A percentile compares a stretch with the other conserved stretches of the same genome.
Evolutionary conservation across 2,113 vertebrate species (phyloP).

Genomic region (Perca flavescens): DNA sequence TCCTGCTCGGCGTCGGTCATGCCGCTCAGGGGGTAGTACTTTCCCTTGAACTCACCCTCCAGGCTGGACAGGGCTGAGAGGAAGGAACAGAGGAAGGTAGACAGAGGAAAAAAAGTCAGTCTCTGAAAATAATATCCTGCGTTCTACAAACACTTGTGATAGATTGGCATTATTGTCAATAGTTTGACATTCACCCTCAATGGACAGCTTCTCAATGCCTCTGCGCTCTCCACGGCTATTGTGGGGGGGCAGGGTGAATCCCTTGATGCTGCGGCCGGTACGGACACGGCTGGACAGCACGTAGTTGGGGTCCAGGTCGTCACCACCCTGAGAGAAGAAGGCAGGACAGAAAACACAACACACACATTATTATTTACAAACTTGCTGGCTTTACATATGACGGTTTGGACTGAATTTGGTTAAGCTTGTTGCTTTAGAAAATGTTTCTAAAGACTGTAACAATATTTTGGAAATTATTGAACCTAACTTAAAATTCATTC

Average conservation of each 20-base stretch:
- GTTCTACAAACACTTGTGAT: not conserved
- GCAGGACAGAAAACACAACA: not conserved
- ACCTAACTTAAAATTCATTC: too few species aligned
- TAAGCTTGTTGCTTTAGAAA: too few species aligned
- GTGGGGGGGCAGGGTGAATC: slow-evolving; percentile 92
- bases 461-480: not conserved
- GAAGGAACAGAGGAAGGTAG: not conserved
- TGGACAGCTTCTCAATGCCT: slow-evolving; percentile 88
- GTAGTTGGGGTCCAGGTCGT: slow-evolving; percentile 93
- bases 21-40: slow-evolving; percentile 92
- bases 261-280: slow-evolving; percentile 95
- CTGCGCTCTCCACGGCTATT: slow-evolving; percentile 95
- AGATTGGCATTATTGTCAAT: not conserved
- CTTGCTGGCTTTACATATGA: not conserved
- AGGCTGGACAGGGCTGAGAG: slow-evolving; percentile 89
- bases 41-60: slow-evolving; percentile 95
- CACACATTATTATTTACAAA: not conserved
- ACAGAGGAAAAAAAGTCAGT: not conserved
- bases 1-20: slow-evolving; percentile 94
- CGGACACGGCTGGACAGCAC: slow-evolving; percentile 93
- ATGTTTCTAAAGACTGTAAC: too few species aligned
- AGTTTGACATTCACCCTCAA: slow-evolving; percentile 84
- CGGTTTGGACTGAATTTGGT: not conserved
- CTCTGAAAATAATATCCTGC: not conserved
- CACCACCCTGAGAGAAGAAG: slow-evolving; percentile 85